Evolutionary conservation across 2,888 invertebrate species (phyloP).

Genomic region (Hipparchia sbordonii): DNA sequence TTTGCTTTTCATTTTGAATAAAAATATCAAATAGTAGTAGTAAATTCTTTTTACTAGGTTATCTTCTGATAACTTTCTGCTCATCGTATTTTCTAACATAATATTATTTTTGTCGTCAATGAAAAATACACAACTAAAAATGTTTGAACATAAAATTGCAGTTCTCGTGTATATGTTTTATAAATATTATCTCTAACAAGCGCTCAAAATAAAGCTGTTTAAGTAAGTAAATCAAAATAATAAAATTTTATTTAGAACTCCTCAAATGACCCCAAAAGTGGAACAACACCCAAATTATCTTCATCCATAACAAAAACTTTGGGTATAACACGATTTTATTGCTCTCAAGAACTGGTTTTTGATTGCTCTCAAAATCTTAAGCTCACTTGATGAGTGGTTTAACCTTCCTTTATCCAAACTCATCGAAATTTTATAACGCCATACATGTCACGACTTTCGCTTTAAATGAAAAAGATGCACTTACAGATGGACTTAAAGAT

Average conservation of each 20-base stretch:
- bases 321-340: slow-evolving; percentile 42
- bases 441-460: slow-evolving; percentile 36
- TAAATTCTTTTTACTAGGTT: no score
- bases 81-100: no score
- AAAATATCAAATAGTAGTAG: no score
- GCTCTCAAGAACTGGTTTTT: slow-evolving; percentile 50
- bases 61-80: no score
- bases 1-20: no score
- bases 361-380: slow-evolving; percentile 52
- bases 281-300: slow-evolving; percentile 34
- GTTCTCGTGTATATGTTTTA: not conserved
- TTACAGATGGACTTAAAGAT: slow-evolving; percentile 32
- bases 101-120: no score
- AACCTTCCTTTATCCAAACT: slow-evolving; percentile 32
- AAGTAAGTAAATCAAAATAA: slow-evolving; percentile 18
- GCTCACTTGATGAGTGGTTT: slow-evolving; percentile 41
- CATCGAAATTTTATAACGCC: slow-evolving; percentile 35
- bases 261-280: slow-evolving; percentile 28
- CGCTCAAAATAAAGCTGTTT: slow-evolving; percentile 2
- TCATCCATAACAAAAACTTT: slow-evolving; percentile 36
- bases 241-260: slow-evolving; percentile 23
- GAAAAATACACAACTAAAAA: no score
- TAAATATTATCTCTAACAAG: not conserved
- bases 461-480: slow-evolving; percentile 31
- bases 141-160: no score